Evolutionary conservation across 1,140 invertebrate species (phyloP), one percentile per base, ranked within the genome.

Genomic region (Aculops lycopersici): DNA sequence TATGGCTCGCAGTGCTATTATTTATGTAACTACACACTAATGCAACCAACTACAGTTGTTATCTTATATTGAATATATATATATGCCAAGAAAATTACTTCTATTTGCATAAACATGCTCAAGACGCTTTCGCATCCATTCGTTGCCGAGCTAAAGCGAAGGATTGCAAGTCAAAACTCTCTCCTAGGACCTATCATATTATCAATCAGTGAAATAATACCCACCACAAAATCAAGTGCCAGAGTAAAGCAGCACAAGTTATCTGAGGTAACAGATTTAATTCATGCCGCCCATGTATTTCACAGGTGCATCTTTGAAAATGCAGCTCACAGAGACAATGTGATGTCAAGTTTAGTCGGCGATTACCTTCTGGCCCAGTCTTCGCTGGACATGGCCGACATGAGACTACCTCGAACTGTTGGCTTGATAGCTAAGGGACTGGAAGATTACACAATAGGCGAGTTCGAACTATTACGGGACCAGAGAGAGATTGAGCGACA

Each of bases 101-200:
- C n/a, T n/a, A n/a, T n/a, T n/a, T n/a, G n/a, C 72, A 77, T 49
- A 77, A 60, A 58, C 75, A 75, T n/a, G 40, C 43, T 31, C 24
- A 31, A 31, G 24, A 31, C 8, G 24, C 24, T 31, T 8, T 8
- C 8, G 8, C 24, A 31, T n/a, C 24, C 24, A n/a, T 31, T 31
- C 24, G n/a, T 31, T 8, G 8, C 24, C n/a, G 24, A 31, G 24
- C 24, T 31, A 8, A 31, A 31, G n/a, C 24, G 24, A 31, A 8
- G n/a, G 8, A n/a, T 31, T 8, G 24, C 24, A 8, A 31, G 24
- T 31, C 24, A 31, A 31, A 31, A 31, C 24, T 8, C 8, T 8
- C 8, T 8, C n/a, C 24, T 31, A 8, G 24, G 24, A 8, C 24
- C 24, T 8, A 31, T 31, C 24, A n/a, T 31, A 8, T 8, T 31